Evolutionary conservation across 1,140 invertebrate genomes (phyloP), one percentile per base, ranked within the genome.

Genomic region (Tetramorium parvispinum): DNA sequence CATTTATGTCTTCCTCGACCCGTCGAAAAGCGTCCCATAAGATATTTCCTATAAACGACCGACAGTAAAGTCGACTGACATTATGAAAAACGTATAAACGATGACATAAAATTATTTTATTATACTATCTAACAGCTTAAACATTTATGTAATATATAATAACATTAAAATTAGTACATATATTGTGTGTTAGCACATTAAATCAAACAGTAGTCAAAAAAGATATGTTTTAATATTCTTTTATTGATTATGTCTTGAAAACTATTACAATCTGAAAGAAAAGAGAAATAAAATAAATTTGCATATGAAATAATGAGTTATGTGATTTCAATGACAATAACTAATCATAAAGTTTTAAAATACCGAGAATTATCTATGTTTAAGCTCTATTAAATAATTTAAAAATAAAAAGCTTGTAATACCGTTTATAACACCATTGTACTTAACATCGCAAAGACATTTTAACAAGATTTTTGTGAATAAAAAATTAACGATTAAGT

Each of bases 1-100:
- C 46, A 59, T 87, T 87, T 77, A 88, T 65, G 71, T 65, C 71
- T 59, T 68, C 13, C 43, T 21, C 63, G 46, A 70, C 18, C 6
- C 16, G 32, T 75, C 85, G 16, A 43, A 63, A 40, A 27, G 16
- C 10, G 24, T 46, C 10, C 27, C 37, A 51, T 24, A 57, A 68
- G 75, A 88, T 73, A 63, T 71, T 57, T 27, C 7, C 37, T 59
- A 18, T 24, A 73, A 73, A 82, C 24, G 13, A 16, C 6, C 59
- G 53, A 46, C 11, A 46, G 0, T 82, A 46, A 82, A 82, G 59
- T 57, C 46, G 37, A 1, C 32, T 32, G 32, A 79, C 7, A 18
- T 43, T 55, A 55, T 55, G n/a, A 63, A 78, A 66, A 4, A 8
- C n/a, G 27, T n/a, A 53, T 51, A 68, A 51, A 43, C 32, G 46